phyloP scores from a whole-genome alignment of 2,113 vertebrate genomes.

The Patagioenas fasciata region DNA sequence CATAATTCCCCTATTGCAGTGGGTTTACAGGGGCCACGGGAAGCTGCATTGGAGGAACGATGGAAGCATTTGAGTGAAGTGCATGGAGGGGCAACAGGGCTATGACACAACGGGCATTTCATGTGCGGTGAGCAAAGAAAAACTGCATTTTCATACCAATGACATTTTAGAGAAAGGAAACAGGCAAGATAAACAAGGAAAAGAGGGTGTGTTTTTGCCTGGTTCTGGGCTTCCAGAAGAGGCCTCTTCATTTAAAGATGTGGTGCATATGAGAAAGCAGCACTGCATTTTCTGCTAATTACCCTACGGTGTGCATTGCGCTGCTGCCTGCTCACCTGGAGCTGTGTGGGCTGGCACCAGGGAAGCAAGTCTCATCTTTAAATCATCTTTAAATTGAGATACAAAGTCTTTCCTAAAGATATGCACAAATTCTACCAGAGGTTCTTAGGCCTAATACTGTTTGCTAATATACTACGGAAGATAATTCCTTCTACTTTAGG shows the following conservation, averaged over 20 bases:
- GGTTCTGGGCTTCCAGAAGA: background rate
- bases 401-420: background rate
- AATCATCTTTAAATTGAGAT: background rate
- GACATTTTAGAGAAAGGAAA: background rate
- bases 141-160: background rate
- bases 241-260: background rate
- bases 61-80: background rate
- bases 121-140: background rate
- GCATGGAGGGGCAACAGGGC: background rate
- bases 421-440: background rate
- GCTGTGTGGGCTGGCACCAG: background rate
- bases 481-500: background rate
- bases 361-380: background rate
- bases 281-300: background rate
- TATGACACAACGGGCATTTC: background rate
- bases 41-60: background rate
- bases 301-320: accelerated
- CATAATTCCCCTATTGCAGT: background rate
- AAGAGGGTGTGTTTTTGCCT: background rate
- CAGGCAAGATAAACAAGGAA: background rate
- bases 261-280: background rate
- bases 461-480: background rate
- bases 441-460: background rate
- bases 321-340: background rate
- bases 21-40: background rate